Conservation (phyloP, 2,113 vertebrate genomes). For the Todiramphus saurophagus region DNA sequence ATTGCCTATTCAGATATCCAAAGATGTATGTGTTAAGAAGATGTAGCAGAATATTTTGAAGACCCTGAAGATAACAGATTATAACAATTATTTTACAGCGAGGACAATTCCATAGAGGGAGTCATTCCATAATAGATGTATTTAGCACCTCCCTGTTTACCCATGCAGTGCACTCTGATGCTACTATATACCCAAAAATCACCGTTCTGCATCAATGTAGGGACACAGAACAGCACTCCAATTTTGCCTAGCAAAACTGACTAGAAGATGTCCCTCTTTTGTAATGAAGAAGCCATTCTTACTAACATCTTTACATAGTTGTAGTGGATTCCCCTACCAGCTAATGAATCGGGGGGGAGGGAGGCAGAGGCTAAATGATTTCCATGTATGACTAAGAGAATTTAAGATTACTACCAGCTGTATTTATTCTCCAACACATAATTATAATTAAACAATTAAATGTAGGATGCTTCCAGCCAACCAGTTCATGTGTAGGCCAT, state of each 20-base stretch:
- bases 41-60: neutral
- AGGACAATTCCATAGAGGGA: neutral
- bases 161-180: neutral
- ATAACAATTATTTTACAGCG: neutral
- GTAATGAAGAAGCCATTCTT: neutral
- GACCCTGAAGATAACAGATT: neutral
- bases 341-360: too few species aligned
- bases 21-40: neutral
- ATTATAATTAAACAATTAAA: neutral
- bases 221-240: neutral
- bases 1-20: neutral
- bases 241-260: neutral
- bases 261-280: neutral
- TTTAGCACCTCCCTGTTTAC: neutral
- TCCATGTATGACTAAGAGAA: neutral
- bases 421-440: neutral
- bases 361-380: too few species aligned
- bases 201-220: neutral
- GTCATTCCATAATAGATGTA: neutral
- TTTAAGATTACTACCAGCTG: neutral
- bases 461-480: neutral
- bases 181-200: neutral
- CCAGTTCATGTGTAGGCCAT: neutral
- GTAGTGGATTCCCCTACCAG: neutral
- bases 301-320: neutral